Conservation (phyloP, 2,113 vertebrate genomes). For the Mus spicilegus region DNA sequence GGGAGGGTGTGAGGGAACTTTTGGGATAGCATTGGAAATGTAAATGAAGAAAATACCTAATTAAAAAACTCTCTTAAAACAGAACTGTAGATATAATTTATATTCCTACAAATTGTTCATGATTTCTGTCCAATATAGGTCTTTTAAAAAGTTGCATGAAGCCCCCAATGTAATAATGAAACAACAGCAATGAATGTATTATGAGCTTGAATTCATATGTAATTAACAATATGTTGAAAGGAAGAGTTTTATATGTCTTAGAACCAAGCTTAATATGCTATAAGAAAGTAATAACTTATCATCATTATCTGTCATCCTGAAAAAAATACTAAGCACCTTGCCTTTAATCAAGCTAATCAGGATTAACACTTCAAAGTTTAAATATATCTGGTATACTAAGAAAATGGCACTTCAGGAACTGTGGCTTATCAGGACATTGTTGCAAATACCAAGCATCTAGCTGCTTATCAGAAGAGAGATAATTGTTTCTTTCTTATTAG, state of each 20-base stretch:
- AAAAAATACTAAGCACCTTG: slow-evolving; percentile 74
- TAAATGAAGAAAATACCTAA: too few species aligned
- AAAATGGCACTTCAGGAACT: slow-evolving; percentile 87
- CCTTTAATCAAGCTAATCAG: slow-evolving; percentile 88
- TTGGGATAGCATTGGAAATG: too few species aligned
- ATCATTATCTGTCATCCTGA: slow-evolving; percentile 86
- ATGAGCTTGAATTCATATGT: slow-evolving; percentile 88
- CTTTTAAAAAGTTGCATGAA: slow-evolving; percentile 79
- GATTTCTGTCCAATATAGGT: too few species aligned
- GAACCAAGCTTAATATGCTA: slow-evolving; percentile 90
- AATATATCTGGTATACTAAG: slow-evolving; percentile 85
- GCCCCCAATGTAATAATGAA: slow-evolving; percentile 87
- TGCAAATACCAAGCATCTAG: slow-evolving; percentile 87
- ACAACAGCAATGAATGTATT: slow-evolving; percentile 83
- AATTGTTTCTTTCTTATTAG: slow-evolving; percentile 90
- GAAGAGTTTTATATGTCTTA: slow-evolving; percentile 86
- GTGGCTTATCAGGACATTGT: slow-evolving; percentile 92
- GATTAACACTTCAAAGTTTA: slow-evolving; percentile 93
- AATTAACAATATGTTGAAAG: slow-evolving; percentile 88
- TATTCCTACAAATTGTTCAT: too few species aligned
- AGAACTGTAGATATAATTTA: too few species aligned
- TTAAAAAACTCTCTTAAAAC: too few species aligned
- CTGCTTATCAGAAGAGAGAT: slow-evolving; percentile 91
- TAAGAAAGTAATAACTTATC: slow-evolving; percentile 88
- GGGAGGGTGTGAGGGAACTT: too few species aligned